Evolutionary conservation across 2,113 vertebrate species (phyloP).

Genomic region (Ictalurus furcatus): DNA sequence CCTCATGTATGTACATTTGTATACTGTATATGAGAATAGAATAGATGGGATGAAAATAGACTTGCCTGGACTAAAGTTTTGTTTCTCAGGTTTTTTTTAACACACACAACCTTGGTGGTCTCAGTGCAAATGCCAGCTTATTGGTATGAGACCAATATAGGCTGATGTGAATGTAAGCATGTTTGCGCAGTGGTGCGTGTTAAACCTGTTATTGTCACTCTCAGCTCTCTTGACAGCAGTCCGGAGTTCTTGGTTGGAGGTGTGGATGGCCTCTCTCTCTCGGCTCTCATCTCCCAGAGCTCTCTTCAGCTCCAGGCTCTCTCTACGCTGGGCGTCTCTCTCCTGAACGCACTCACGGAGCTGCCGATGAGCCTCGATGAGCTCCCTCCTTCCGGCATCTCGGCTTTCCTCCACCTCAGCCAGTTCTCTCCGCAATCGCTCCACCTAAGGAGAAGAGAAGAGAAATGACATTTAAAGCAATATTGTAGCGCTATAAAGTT

Average conservation of each 20-base stretch:
- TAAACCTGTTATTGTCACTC: slow-evolving; percentile 81
- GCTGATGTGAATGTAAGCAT: background rate
- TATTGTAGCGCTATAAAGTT: background rate
- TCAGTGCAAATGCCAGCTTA: background rate
- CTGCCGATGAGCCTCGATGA: slow-evolving; percentile 71
- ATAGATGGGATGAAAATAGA: background rate
- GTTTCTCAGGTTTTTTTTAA: background rate
- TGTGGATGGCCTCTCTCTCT: slow-evolving; percentile 73
- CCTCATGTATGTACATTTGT: background rate
- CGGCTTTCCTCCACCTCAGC: slow-evolving; percentile 65
- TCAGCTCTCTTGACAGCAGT: slow-evolving; percentile 68
- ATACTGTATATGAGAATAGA: background rate
- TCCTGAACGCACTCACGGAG: slow-evolving; percentile 68
- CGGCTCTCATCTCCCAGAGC: slow-evolving; percentile 65
- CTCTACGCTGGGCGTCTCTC: slow-evolving; percentile 67
- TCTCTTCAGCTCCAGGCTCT: slow-evolving; percentile 68
- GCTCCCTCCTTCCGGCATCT: slow-evolving; percentile 60
- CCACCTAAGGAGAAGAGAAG: slow-evolving; percentile 62
- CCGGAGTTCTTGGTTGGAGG: slow-evolving; percentile 76
- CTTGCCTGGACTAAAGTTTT: background rate
- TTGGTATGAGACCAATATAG: background rate
- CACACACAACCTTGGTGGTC: background rate
- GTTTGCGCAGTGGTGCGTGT: background rate
- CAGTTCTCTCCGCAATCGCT: slow-evolving; percentile 69
- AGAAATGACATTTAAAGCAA: background rate